Evolutionary conservation across 2,888 invertebrate genomes (phyloP).

Genomic region (Mystacides longicornis): DNA sequence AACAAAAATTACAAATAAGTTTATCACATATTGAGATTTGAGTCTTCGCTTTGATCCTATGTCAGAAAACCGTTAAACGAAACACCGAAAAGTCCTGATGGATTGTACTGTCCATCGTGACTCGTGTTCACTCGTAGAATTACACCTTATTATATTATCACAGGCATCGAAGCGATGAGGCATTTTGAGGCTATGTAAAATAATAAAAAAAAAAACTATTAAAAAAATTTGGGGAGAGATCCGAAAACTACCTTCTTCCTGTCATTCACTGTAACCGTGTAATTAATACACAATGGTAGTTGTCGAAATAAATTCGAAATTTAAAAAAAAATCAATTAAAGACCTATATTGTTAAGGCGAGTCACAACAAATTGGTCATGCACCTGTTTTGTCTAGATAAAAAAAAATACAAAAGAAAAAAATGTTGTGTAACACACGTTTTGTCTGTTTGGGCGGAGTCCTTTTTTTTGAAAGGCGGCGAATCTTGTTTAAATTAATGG

Average conservation of each 20-base stretch:
- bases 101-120: background rate
- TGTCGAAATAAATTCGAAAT: background rate
- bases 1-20: too few relatives aligned
- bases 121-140: background rate
- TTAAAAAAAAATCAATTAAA: background rate
- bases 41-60: too few relatives aligned
- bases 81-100: background rate
- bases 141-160: background rate
- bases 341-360: background rate
- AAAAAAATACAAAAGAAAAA: too few relatives aligned
- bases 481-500: background rate
- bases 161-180: background rate
- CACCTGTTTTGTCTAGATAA: background rate
- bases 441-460: too few relatives aligned
- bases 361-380: constrained; percentile 1
- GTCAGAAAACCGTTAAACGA: background rate
- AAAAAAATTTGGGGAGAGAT: too few relatives aligned
- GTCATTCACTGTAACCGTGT: background rate
- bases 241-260: background rate
- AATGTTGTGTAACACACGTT: too few relatives aligned
- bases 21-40: too few relatives aligned
- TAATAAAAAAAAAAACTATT: background rate
- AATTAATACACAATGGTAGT: background rate
- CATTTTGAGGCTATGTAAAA: background rate
- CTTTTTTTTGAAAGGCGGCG: background rate